phyloP scores from a whole-genome alignment of 2,113 vertebrate genomes.

The Isichthys henryi region DNA sequence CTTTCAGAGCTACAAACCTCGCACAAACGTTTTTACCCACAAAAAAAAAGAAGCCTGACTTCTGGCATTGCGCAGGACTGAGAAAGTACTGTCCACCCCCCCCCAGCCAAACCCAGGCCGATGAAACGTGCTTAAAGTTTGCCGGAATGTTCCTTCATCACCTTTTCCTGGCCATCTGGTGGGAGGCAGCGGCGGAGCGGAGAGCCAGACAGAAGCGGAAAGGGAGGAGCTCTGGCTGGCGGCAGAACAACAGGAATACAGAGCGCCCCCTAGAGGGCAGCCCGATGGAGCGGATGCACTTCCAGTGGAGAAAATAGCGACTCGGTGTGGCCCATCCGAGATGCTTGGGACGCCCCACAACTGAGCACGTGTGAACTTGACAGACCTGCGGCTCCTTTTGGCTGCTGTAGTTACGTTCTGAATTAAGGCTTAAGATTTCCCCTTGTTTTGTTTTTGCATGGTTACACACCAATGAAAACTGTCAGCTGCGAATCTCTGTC shows the following conservation, averaged over 20 bases:
- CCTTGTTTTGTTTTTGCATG: neutral
- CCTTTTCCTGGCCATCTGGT: neutral
- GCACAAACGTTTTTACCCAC: neutral
- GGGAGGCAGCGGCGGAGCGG: neutral
- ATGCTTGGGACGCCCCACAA: neutral
- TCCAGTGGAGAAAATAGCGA: neutral
- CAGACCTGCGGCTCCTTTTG: neutral
- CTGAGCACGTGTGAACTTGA: neutral
- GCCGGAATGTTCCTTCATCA: neutral
- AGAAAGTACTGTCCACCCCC: neutral
- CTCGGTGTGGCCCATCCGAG: neutral
- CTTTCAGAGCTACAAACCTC: neutral
- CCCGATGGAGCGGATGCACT: neutral
- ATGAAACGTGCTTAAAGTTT: neutral
- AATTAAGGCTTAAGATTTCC: neutral
- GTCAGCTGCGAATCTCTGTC: slow-evolving; percentile 8
- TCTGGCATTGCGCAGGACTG: neutral
- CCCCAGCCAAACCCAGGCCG: neutral
- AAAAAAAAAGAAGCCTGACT: neutral
- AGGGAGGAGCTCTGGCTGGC: neutral
- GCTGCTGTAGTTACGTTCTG: neutral
- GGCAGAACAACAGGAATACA: neutral
- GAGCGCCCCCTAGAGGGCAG: neutral
- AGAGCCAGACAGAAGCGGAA: neutral
- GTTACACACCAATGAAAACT: neutral